Percentiles rank a stretch among this genome's conserved stretches.
These are phyloP conservation scores for Ptychoptera contaminata DNA, from an alignment of 2,888 invertebrate genomes.

Conservation along the genomic window DNA sequence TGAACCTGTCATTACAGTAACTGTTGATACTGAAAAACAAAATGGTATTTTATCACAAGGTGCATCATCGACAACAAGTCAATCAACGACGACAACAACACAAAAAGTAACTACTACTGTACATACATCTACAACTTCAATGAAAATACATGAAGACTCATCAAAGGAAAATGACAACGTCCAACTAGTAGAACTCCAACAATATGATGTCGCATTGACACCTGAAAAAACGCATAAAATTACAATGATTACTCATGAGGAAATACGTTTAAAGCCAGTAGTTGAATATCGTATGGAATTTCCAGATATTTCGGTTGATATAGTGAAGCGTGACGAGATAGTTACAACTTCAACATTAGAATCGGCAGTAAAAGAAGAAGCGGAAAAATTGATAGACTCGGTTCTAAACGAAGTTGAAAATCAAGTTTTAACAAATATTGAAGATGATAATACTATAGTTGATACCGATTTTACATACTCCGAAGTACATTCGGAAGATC, in stretches of 20 bases:
- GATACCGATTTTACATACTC: neutral
- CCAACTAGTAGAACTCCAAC: no score
- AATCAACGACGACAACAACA: constrained; percentile 6
- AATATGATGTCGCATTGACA: constrained; percentile 7
- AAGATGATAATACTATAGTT: neutral
- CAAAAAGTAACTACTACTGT: neutral
- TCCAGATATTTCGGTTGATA: constrained; percentile 26
- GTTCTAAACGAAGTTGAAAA: constrained; percentile 4
- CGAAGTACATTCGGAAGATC: neutral
- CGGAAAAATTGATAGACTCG: constrained; percentile 8
- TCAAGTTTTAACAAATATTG: neutral
- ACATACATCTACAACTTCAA: no score
- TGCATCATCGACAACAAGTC: constrained; percentile 7
- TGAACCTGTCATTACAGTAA: no score
- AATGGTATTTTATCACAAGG: no score
- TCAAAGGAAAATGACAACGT: no score
- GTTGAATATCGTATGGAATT: constrained; percentile 47
- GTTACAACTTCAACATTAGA: constrained; percentile 1
- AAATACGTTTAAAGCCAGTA: constrained; percentile 48
- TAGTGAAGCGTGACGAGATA: constrained; percentile 19
- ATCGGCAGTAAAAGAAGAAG: constrained; percentile 5
- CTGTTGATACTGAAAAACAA: no score
- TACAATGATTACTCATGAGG: constrained; percentile 56
- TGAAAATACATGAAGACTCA: no score
- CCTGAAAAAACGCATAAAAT: constrained; percentile 32